phyloP scores from a whole-genome alignment of 2,113 vertebrate genomes.

The Scophthalmus maximus region DNA sequence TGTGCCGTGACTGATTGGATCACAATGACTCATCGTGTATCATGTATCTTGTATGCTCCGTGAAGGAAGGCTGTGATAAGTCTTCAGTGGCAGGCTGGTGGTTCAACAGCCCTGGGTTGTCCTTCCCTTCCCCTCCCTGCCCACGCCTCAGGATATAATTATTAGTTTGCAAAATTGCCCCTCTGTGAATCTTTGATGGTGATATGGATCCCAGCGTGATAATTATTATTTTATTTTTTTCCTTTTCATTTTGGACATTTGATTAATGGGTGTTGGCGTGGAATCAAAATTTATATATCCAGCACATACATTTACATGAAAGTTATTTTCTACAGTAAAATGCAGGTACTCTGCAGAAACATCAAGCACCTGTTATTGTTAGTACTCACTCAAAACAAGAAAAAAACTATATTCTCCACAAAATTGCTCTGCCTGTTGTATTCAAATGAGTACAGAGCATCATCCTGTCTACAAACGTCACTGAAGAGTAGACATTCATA shows the following conservation, averaged over 20 bases:
- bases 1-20: conserved; percentile 77
- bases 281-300: background rate
- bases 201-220: conserved; percentile 1
- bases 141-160: conserved; percentile 50
- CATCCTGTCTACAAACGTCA: no score
- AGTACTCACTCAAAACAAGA: background rate
- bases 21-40: conserved; percentile 75
- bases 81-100: conserved; percentile 59
- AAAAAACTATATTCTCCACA: conserved; percentile 2
- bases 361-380: no score
- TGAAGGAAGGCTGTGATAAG: conserved; percentile 67
- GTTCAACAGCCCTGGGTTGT: conserved; percentile 49
- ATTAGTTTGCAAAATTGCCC: conserved; percentile 35
- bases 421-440: conserved; percentile 6
- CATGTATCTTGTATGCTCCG: conserved; percentile 59
- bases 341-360: no score
- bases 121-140: conserved; percentile 30
- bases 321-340: background rate
- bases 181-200: conserved; percentile 25
- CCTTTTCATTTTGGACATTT: background rate
- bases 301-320: background rate
- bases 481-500: background rate
- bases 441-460: conserved; percentile 1
- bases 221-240: conserved; percentile 3
- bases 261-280: background rate